Base-by-base conservation (phyloP, 2,888 invertebrate species). In the Macrosiphum euphorbiae region DNA sequence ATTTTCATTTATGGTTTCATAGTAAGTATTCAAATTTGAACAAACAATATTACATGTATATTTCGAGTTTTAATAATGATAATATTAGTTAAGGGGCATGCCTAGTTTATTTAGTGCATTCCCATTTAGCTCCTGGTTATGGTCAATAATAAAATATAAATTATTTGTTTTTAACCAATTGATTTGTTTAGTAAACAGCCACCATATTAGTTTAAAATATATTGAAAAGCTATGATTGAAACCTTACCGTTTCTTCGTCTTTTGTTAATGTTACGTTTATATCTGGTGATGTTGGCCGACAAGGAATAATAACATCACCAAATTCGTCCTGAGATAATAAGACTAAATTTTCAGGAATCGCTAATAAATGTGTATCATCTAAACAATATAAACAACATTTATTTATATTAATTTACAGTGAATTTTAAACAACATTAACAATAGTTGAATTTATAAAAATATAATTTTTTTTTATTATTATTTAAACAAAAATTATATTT, bases 211-310 rank as follows among this genome's bases (percentile, higher is more conserved):
- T 92, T 47, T 28, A 47, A 47, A 26, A 35, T 50, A 26, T 41
- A 58, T 91, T 44, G 8, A 52, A 78, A 8, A 41, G 13, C 16
- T n/a, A 85, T 55, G 44, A 44, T 91, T 47, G 35, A 44, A 28
- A 84, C 84, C 88, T 93, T 94, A 95, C 95, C 92, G 94, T 94
- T 91, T 94, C 94, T 44, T 92, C 94, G 61, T 94, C 94, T 87
- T 94, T 94, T 2, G 84, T 67, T 47, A 95, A 91, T 50, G 87
- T 95, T 0, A 97, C 97, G 41, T 96, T 95, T 3, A 97, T 96
- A 94, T 96, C 96, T 3, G 97, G 97, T 89, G 97, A 96, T 2
- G 97, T 96, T 11, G 97, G 97, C 89, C 97, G 96, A 95, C 97
- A 97, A 47, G 97, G 97, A 95, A 97, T 96, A 0, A 96, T 95